These are phyloP conservation scores for Mareca penelope DNA, from an alignment of 2,797 vertebrate species.

Conservation along the genomic window DNA sequence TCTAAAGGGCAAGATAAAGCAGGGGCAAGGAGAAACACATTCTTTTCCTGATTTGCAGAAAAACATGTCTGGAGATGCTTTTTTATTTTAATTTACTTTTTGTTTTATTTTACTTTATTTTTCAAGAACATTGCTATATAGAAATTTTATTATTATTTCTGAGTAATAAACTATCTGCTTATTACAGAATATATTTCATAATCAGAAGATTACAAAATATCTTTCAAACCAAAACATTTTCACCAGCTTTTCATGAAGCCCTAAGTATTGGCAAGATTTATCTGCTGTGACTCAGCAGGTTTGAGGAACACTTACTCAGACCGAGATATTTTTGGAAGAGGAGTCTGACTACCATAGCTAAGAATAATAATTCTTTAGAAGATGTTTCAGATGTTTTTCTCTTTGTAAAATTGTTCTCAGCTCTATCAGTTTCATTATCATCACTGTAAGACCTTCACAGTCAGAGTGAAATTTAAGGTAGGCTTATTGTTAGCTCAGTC, in stretches of 20 bases:
- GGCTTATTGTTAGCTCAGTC: fast-evolving
- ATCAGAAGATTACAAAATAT: slow-evolving; percentile 1
- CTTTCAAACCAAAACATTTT: neutral
- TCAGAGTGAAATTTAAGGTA: neutral
- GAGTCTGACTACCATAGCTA: neutral
- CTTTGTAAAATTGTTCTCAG: neutral
- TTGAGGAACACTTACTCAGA: neutral
- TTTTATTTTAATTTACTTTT: neutral
- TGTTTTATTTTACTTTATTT: neutral
- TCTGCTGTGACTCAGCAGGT: slow-evolving; percentile 35
- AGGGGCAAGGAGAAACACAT: neutral
- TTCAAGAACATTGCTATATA: neutral
- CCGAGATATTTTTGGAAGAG: neutral
- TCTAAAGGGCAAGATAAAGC: neutral
- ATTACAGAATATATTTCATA: neutral
- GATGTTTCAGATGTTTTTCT: neutral
- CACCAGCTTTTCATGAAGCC: neutral
- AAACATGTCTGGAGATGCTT: neutral
- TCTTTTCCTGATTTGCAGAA: neutral
- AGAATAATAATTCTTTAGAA: neutral
- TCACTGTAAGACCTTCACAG: neutral
- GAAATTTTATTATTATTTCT: neutral
- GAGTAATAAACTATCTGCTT: neutral
- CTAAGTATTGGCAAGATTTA: slow-evolving; percentile 7
- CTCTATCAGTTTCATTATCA: neutral